Conservation (phyloP, 2,888 invertebrate species). For the Leptodirus hochenwartii region DNA sequence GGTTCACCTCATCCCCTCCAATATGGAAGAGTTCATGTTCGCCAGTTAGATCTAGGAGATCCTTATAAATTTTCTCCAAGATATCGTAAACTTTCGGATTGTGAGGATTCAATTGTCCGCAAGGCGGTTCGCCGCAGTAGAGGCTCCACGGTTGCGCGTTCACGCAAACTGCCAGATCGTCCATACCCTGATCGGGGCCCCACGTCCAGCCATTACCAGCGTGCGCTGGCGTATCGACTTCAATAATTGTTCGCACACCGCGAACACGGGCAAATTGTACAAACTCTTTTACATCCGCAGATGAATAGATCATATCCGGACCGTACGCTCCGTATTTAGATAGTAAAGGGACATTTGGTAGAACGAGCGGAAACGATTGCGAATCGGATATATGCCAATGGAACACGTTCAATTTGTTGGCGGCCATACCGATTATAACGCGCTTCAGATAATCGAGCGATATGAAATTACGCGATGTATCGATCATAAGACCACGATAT, state of each 20-base stretch:
- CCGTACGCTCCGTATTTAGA: constrained; percentile 75
- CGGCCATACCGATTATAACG: constrained; percentile 74
- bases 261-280: constrained; percentile 61
- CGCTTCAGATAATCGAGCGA: constrained; percentile 50
- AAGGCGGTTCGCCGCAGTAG: constrained; percentile 72
- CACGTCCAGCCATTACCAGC: constrained; percentile 76
- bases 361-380: constrained; percentile 78
- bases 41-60: constrained; percentile 53
- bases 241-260: constrained; percentile 73
- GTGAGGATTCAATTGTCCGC: constrained; percentile 68
- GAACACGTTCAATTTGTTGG: constrained; percentile 78
- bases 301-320: constrained; percentile 32
- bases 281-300: constrained; percentile 32
- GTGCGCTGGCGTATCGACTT: constrained; percentile 83
- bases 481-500: constrained; percentile 76
- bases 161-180: constrained; percentile 62
- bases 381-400: constrained; percentile 89
- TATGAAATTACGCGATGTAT: constrained; percentile 82
- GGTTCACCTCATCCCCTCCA: constrained; percentile 70
- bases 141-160: constrained; percentile 66
- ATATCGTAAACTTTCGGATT: constrained; percentile 60
- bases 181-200: constrained; percentile 57
- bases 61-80: constrained; percentile 54
- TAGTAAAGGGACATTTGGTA: constrained; percentile 56
- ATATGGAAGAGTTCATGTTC: constrained; percentile 66